These are phyloP conservation scores for Trichogramma pretiosum DNA, from an alignment of 1,140 invertebrate genomes.

Conservation along the genomic window DNA sequence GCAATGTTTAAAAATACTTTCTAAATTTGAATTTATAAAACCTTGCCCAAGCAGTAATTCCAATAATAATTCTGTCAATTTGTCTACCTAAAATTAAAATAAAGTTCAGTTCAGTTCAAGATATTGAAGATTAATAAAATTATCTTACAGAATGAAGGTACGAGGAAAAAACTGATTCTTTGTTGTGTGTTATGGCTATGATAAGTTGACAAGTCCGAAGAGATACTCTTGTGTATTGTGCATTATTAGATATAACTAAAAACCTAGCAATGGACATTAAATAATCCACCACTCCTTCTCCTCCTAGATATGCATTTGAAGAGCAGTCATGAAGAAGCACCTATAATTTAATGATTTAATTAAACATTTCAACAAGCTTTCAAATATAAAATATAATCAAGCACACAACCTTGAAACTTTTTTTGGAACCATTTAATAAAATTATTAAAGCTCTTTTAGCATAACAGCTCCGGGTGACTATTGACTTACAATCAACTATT, in stretches of 20 bases:
- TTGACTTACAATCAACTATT: slow-evolving; percentile 33
- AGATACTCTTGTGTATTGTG: slow-evolving; percentile 40
- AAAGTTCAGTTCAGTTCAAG: slow-evolving; percentile 1
- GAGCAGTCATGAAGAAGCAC: slow-evolving; percentile 42
- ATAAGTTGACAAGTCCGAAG: slow-evolving; percentile 43
- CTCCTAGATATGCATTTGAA: slow-evolving; percentile 36
- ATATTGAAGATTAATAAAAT: slow-evolving; percentile 4
- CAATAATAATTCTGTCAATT: slow-evolving; percentile 38
- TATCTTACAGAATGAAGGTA: slow-evolving; percentile 36
- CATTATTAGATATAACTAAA: slow-evolving; percentile 42
- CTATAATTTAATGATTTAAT: slow-evolving; percentile 21
- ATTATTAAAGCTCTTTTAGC: slow-evolving; percentile 41
- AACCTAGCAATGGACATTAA: slow-evolving; percentile 40
- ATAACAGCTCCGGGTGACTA: slow-evolving; percentile 38
- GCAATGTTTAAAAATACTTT: slow-evolving; percentile 40
- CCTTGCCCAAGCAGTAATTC: slow-evolving; percentile 38
- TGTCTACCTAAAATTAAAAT: slow-evolving; percentile 35
- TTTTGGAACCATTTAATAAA: slow-evolving; percentile 43
- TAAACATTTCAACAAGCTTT: too few species aligned
- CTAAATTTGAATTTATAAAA: slow-evolving; percentile 40
- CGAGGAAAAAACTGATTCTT: slow-evolving; percentile 39
- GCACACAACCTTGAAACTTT: slow-evolving; percentile 44
- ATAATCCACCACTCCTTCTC: slow-evolving; percentile 40
- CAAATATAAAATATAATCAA: too few species aligned
- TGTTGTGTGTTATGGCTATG: slow-evolving; percentile 40